Base-by-base conservation (phyloP, 2,888 invertebrate species). In the Ephialtes manifestator region DNA sequence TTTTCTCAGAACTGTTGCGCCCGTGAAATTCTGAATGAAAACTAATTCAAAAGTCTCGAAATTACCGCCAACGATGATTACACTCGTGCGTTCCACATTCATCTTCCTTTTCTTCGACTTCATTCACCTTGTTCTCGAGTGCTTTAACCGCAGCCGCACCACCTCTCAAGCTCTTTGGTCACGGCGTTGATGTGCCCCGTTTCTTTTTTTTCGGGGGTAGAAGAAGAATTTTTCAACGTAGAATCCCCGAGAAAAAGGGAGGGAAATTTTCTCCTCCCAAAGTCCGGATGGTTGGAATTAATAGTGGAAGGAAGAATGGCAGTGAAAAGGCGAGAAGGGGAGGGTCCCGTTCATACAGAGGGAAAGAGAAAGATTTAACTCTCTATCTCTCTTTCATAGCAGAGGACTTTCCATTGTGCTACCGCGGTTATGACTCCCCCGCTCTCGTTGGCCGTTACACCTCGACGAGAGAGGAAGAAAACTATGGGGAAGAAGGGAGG, bases 371-470 rank as follows among this genome's bases (percentile, higher is more conserved):
- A 46, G 48, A 46, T 18, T 3, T 39, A 1, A 10, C 10, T 39
- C 10, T 39, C 39, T 39, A 8, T 39, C 39, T 39, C 39, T 8
- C 10, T 39, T 10, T 39, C 10, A 60, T 39, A 51, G 51, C 46
- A 65, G 77, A 78, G 82, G 85, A 87, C 80, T 81, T 74, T 84
- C 88, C 84, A 91, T 91, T 91, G 91, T 91, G 84, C 84, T 86
- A 86, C 71, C 85, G 71, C 72, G 84, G 89, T 91, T 91, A 89
- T 88, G 91, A 91, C 90, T 90, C 88, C 87, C 84, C 67, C 67
- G 65, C 67, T 71, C 65, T 78, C 63, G 63, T 63, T 39, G 35
- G 63, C 70, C 31, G 58, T 68, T 84, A 83, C 82, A 86, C 86
- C 79, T 67, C 68, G 48, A 75, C 53, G 72, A n/a, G 39, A 51